Conservation (phyloP, 2,888 invertebrate genomes). For the Odontomyia ornata region DNA sequence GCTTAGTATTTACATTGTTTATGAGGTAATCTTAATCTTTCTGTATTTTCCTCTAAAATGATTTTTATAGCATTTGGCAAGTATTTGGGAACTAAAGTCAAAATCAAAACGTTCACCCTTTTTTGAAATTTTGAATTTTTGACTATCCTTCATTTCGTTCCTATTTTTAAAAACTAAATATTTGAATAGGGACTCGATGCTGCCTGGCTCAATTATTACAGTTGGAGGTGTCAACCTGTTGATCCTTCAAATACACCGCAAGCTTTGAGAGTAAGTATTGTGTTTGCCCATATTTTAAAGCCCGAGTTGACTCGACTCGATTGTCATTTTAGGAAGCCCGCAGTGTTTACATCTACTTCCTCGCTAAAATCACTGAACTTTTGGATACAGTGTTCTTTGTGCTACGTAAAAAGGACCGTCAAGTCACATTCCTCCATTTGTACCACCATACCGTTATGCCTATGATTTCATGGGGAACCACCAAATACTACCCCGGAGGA, state of each 20-base stretch:
- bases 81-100: neutral
- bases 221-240: conserved; percentile 91
- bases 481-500: conserved; percentile 86
- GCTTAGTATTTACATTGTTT: conserved; percentile 81
- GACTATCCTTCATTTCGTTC: neutral
- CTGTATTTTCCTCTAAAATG: no score
- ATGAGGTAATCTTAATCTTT: conserved; percentile 57
- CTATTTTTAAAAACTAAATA: neutral
- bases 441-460: conserved; percentile 97
- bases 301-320: no score
- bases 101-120: neutral
- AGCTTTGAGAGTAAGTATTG: conserved; percentile 77
- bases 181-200: conserved; percentile 73
- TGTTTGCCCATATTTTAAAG: no score
- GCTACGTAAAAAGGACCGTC: conserved; percentile 87
- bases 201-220: conserved; percentile 85
- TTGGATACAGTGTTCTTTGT: conserved; percentile 94
- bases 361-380: conserved; percentile 90
- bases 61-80: neutral
- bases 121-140: neutral
- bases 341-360: conserved; percentile 84
- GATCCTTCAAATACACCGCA: conserved; percentile 80
- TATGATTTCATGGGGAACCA: conserved; percentile 90
- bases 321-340: conserved; percentile 68
- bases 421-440: conserved; percentile 89